Evolutionary conservation across 2,113 vertebrate genomes (phyloP).

Genomic region (Mormyrus iriodes): DNA sequence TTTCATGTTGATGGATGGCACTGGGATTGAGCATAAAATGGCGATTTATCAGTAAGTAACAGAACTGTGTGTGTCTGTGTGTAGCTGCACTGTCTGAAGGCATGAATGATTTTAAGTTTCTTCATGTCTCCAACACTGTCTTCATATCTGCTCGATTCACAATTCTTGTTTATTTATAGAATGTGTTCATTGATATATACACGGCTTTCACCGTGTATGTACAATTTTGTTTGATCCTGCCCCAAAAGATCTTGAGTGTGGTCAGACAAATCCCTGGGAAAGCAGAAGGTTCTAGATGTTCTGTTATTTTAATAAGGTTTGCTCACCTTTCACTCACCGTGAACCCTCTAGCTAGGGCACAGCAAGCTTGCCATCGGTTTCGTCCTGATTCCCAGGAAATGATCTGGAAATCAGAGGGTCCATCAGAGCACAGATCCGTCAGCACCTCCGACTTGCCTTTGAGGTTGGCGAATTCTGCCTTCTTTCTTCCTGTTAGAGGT

Average conservation of each 20-base stretch:
- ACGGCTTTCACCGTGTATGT: background rate
- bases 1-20: conserved; percentile 13
- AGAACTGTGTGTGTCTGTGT: conserved; percentile 27
- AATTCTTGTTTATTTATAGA: background rate
- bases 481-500: background rate
- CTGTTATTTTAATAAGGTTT: background rate
- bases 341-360: background rate
- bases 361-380: background rate
- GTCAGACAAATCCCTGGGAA: background rate
- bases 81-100: conserved; percentile 26
- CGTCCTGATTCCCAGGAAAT: background rate
- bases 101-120: background rate
- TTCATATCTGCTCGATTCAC: background rate
- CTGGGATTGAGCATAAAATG: conserved; percentile 15
- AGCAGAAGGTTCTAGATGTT: background rate
- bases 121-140: background rate
- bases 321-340: background rate
- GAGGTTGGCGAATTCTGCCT: background rate
- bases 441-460: background rate
- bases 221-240: background rate
- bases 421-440: background rate
- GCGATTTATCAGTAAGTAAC: background rate
- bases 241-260: background rate
- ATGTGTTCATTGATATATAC: background rate
- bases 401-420: background rate